Evolutionary conservation across 2,888 invertebrate genomes (phyloP), one percentile per base, ranked within the genome.

Genomic region (Gasteruption jaculator): DNA sequence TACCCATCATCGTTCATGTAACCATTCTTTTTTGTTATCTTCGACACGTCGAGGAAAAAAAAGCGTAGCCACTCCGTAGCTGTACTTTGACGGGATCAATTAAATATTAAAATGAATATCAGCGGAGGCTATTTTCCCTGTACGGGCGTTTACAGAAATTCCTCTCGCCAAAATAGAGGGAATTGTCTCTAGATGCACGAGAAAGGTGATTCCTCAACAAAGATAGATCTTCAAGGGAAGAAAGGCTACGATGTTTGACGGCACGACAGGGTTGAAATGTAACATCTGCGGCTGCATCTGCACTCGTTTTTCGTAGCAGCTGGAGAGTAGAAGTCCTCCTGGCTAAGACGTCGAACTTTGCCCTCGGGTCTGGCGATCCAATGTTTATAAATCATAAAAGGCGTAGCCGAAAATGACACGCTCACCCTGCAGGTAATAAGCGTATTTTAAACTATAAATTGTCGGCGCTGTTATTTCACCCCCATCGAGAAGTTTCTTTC

Each of bases 321-420:
- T 58, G 58, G 46, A n/a, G n/a, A n/a, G n/a, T n/a, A n/a, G n/a
- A n/a, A n/a, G n/a, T n/a, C n/a, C n/a, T n/a, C n/a, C n/a, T n/a
- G n/a, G n/a, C n/a, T n/a, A 53, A 54, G 55, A 53, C 51, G 47
- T 41, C 47, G 47, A 49, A 49, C 49, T 51, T 49, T 45, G 43
- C 16, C 22, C 22, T n/a, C n/a, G n/a, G n/a, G n/a, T n/a, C n/a
- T n/a, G n/a, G 34, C 43, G 41, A 46, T 35, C 46, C 43, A 35
- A 41, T 45, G 45, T 49, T n/a, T n/a, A 60, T 63, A 63, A 63
- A 63, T 63, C 63, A 63, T 51, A 48, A 54, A 54, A 61, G 63
- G 59, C 65, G 63, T 62, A 58, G 53, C 58, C 61, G 46, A 57
- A 58, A 62, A 58, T 64, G 65, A 65, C 65, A 63, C 60, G 50